Base-by-base conservation (phyloP, 2,888 invertebrate genomes). In the Autographa pulchrina region DNA sequence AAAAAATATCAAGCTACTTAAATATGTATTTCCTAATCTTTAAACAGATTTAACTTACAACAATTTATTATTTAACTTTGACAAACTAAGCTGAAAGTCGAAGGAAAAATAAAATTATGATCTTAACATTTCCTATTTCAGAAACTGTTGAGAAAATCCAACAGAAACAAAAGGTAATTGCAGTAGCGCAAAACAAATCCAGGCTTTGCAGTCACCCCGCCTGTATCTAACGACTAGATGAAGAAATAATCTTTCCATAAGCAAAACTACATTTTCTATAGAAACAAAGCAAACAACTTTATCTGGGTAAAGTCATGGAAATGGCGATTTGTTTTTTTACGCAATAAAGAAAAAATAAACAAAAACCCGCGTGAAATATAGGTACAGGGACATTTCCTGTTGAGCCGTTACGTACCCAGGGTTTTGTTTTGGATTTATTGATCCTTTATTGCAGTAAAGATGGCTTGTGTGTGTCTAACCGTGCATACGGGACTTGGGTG, bases 131-230 rank as follows among this genome's bases (percentile, higher is more conserved):
- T 83, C 74, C 82, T 77, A 73, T 80, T 76, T 81, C 71, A 81
- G 68, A 72, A 74, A 78, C 71, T 75, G 76, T 75, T 81, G 80
- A 74, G 81, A 83, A 88, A 86, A 87, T 83, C 82, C 80, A 76
- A 73, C 81, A 74, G 82, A 83, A 86, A 86, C 88, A 87, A 87
- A 86, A 86, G 81, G 86, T 89, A 86, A 89, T 89, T 87, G 89
- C 85, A 86, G 81, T 78, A 82, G 85, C 78, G 78, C 78, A 77
- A 81, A 82, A 78, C 83, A 88, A 88, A 89, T 87, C 88, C 87
- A 80, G 82, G 85, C 85, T 87, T 87, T 75, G 80, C 76, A 72
- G 83, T 83, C 84, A 74, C 74, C 75, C 80, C 72, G 84, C 78
- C 81, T 79, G 83, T 71, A 70, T 83, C 87, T 84, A 82, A 82